Base-by-base conservation (phyloP, 2,797 vertebrate genomes). In the Oceanodroma leucorhoa region DNA sequence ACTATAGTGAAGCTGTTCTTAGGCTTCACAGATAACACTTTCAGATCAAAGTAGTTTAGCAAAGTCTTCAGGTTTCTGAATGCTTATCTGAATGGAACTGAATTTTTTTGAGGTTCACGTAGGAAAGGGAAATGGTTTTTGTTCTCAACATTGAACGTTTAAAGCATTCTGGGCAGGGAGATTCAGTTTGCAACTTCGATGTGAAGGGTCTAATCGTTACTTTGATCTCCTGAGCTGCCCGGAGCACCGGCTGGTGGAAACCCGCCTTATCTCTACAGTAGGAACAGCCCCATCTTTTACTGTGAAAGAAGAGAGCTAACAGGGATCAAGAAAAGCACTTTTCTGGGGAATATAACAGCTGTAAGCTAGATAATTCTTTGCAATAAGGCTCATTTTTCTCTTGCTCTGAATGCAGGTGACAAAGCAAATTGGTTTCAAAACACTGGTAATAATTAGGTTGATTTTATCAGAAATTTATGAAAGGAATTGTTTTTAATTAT, bases 81-180 rank as follows among this genome's bases (percentile, higher is more conserved):
- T 10, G 27, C n/a, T 87, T 76, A 16, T 75, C 69, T 45, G 57
- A 45, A 11, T 38, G 13, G 73, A 67, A 9, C 50, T 32, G 36
- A 75, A 19, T 8, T 19, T 53, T 32, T 55, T 45, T 36, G 53
- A 83, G 41, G 62, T 64, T 61, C 0, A 0, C 27, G 43, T 11
- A 41, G 61, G 38, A 36, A 82, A 65, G 26, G 77, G 71, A 67
- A 72, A 36, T 32, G n/a, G 4, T 6, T 32, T 93, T 91, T 87
- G 12, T 72, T 58, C 58, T 51, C 0, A 0, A 16, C 6, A 5
- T 0, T 9, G 80, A 57, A 46, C 6, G 1, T 24, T 34, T 7
- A 48, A 84, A 67, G n/a, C 5, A 0, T 55, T 81, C 29, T 26
- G 30, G 55, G 26, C 55, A 18, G 50, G 41, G 53, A 60, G 36